Conservation (phyloP, 2,797 vertebrate genomes). For the Neosilurus hyrtlii region DNA sequence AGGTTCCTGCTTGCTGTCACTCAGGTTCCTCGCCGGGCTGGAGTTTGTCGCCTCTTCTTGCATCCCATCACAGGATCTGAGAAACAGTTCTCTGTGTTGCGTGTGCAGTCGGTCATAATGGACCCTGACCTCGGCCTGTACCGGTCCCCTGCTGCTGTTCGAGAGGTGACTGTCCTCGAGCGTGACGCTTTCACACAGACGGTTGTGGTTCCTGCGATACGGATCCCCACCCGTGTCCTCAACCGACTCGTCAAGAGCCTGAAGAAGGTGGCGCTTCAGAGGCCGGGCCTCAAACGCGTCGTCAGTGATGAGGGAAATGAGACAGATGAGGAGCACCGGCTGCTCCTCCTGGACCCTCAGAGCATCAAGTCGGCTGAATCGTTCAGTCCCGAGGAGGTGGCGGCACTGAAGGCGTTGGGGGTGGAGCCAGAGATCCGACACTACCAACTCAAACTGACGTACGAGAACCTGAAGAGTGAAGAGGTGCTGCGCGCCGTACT, state of each 20-base stretch:
- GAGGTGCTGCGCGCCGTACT: constrained; percentile 92
- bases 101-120: constrained; percentile 52
- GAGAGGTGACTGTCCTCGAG: constrained; percentile 88
- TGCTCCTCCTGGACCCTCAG: constrained; percentile 86
- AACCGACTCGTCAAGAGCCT: constrained; percentile 78
- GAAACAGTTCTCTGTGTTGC: constrained; percentile 8
- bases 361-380: constrained; percentile 68
- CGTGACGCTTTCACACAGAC: constrained; percentile 84
- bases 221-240: constrained; percentile 77
- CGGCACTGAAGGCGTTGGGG: constrained; percentile 72
- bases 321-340: constrained; percentile 59
- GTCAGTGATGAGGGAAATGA: constrained; percentile 72
- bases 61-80: not conserved
- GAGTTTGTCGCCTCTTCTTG: not conserved
- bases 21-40: constrained; percentile 37
- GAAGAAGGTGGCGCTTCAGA: constrained; percentile 77
- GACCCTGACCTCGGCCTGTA: constrained; percentile 73
- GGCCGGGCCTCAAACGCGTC: constrained; percentile 83
- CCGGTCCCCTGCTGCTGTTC: constrained; percentile 73
- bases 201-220: constrained; percentile 82
- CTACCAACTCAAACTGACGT: constrained; percentile 81
- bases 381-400: constrained; percentile 74
- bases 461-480: constrained; percentile 88
- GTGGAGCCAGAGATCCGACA: constrained; percentile 72
- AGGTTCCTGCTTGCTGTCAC: constrained; percentile 48